Evolutionary conservation across 2,113 vertebrate genomes (phyloP).

Genomic region (Rutilus rutilus): DNA sequence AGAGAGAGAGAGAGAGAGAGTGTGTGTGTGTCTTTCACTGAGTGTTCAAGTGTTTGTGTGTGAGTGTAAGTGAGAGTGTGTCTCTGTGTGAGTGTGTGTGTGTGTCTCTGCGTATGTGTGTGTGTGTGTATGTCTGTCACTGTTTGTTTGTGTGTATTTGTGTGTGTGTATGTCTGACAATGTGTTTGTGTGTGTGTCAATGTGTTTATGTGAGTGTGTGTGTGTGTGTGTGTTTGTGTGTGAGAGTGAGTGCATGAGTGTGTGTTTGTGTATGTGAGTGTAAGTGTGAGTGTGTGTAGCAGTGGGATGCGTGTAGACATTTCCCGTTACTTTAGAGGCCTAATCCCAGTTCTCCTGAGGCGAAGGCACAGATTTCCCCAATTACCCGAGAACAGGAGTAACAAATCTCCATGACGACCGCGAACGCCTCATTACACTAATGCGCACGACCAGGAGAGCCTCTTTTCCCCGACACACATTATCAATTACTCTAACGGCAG

Average conservation of each 20-base stretch:
- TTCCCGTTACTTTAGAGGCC: background rate
- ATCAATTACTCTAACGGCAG: conserved; percentile 34
- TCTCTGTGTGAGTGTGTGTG: background rate
- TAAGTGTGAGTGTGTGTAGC: background rate
- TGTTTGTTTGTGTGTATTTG: background rate
- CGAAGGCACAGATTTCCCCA: background rate
- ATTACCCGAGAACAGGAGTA: conserved; percentile 12
- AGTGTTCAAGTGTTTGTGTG: background rate
- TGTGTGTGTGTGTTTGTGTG: background rate
- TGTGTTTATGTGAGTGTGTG: too few relatives aligned
- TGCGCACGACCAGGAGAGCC: conserved; percentile 36
- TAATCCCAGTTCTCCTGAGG: background rate
- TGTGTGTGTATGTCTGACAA: background rate
- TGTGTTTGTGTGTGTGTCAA: background rate
- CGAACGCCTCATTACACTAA: conserved; percentile 55
- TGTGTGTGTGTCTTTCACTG: background rate
- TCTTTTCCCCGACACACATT: background rate
- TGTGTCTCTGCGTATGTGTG: background rate
- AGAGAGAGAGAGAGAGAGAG: background rate
- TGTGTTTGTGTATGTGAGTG: background rate
- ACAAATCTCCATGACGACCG: conserved; percentile 51
- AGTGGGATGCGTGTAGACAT: background rate
- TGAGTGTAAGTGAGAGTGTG: background rate
- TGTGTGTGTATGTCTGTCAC: background rate
- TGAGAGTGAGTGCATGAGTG: background rate